A percentile compares a stretch with the other conserved stretches of the same genome.
These are phyloP conservation scores for Portevinia maculata DNA, from an alignment of 2,888 invertebrate species.

Conservation along the genomic window DNA sequence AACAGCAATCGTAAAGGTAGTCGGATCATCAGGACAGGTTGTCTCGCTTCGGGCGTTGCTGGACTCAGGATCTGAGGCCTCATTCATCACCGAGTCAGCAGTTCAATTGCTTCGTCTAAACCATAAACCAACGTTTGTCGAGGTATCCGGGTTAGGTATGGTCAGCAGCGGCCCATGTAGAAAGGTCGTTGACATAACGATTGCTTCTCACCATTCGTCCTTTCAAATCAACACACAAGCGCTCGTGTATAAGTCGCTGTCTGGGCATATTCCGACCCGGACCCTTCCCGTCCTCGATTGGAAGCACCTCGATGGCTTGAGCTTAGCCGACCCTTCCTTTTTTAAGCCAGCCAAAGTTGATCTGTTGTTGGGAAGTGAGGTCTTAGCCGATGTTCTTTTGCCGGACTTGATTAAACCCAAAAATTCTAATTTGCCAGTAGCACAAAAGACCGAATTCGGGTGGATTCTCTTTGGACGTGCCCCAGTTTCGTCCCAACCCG, in stretches of 20 bases:
- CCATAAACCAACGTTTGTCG: background rate
- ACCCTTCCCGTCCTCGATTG: background rate
- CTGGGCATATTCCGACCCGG: background rate
- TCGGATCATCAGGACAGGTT: too few relatives aligned
- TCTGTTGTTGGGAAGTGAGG: background rate
- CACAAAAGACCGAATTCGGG: background rate
- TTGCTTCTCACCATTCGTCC: too few relatives aligned
- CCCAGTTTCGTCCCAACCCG: background rate
- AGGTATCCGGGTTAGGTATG: background rate
- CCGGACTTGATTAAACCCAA: background rate
- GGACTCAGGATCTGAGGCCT: too few relatives aligned
- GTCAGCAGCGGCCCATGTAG: conserved; percentile 3
- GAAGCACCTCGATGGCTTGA: too few relatives aligned
- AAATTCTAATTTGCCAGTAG: background rate
- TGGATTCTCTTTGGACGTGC: conserved; percentile 3
- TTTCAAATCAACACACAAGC: background rate
- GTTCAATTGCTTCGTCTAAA: background rate
- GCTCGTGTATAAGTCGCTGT: too few relatives aligned
- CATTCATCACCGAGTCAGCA: too few relatives aligned
- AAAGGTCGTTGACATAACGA: too few relatives aligned
- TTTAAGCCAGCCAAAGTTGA: conserved; percentile 3
- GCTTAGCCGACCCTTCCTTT: too few relatives aligned
- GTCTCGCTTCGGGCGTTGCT: too few relatives aligned
- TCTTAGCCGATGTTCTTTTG: conserved; percentile 2
- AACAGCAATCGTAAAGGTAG: too few relatives aligned